phyloP scores from a whole-genome alignment of 2,888 invertebrate species.

The Phortica okadai region DNA sequence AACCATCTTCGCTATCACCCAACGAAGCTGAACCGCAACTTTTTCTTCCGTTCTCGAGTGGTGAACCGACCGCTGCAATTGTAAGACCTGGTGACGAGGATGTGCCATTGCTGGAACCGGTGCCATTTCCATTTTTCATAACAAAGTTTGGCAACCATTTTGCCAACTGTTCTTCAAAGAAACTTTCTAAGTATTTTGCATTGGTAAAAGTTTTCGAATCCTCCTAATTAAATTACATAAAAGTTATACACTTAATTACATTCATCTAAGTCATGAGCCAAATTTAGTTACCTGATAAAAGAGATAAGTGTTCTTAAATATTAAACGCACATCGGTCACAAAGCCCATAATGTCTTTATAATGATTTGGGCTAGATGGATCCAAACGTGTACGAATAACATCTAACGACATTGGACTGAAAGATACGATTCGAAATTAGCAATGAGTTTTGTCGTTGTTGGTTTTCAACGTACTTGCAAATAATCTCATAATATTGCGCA shows the following conservation, averaged over 20 bases:
- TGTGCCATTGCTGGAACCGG: slow-evolving; percentile 51
- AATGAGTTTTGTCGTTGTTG: not conserved
- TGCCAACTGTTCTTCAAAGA: slow-evolving; percentile 87
- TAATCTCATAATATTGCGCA: slow-evolving; percentile 75
- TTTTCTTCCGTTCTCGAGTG: slow-evolving; percentile 68
- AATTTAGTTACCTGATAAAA: slow-evolving; percentile 84
- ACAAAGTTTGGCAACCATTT: slow-evolving; percentile 89
- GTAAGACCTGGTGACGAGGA: slow-evolving; percentile 61
- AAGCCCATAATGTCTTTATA: slow-evolving; percentile 87
- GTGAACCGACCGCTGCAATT: slow-evolving; percentile 55
- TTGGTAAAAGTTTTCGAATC: slow-evolving; percentile 87
- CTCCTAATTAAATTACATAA: slow-evolving; percentile 77
- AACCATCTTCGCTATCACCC: slow-evolving; percentile 68
- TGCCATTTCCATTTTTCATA: slow-evolving; percentile 35
- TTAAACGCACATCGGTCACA: slow-evolving; percentile 87
- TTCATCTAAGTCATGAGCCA: not conserved
- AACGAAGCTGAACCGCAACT: slow-evolving; percentile 65
- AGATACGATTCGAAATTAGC: slow-evolving; percentile 14
- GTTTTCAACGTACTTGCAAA: slow-evolving; percentile 66
- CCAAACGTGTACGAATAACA: slow-evolving; percentile 87
- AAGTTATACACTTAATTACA: not conserved
- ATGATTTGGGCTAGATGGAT: slow-evolving; percentile 83
- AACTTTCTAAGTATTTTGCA: slow-evolving; percentile 89
- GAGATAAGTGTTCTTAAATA: slow-evolving; percentile 91
- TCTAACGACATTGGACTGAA: slow-evolving; percentile 89